Percentiles rank a stretch among this genome's conserved stretches.
Evolutionary conservation across 2,113 vertebrate species (phyloP).

Genomic region (Pteropus alecto): DNA sequence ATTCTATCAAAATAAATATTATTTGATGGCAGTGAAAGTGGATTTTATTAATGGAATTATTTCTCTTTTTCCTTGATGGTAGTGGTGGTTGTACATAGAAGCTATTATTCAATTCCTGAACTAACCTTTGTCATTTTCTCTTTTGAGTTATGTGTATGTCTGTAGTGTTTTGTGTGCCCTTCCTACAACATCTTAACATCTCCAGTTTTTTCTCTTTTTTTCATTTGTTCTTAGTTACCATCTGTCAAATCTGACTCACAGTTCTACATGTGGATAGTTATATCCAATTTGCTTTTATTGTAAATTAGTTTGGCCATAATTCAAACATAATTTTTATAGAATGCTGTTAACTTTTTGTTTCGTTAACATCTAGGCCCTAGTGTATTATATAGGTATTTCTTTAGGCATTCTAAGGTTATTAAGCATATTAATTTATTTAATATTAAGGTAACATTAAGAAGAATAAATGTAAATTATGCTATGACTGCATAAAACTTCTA

Average conservation of each 20-base stretch:
- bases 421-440: not conserved
- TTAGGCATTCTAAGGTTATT: not conserved
- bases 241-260: not conserved
- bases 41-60: not conserved
- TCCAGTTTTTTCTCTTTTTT: not conserved
- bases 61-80: not conserved
- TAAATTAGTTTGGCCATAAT: constrained; percentile 17
- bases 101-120: not conserved
- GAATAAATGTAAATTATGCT: not conserved
- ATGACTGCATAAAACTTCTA: not conserved
- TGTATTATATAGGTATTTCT: not conserved
- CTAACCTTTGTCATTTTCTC: not conserved
- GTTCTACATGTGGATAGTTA: not conserved
- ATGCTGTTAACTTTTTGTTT: not conserved
- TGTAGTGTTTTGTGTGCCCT: not conserved
- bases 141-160: not conserved
- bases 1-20: not conserved
- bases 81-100: not conserved
- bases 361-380: not conserved
- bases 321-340: not conserved
- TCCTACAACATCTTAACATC: not conserved
- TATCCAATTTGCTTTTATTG: not conserved
- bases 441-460: not conserved
- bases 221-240: not conserved
- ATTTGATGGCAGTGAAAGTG: not conserved